phyloP scores from a whole-genome alignment of 1,140 invertebrate genomes.

The Drosophila prosaltans region DNA sequence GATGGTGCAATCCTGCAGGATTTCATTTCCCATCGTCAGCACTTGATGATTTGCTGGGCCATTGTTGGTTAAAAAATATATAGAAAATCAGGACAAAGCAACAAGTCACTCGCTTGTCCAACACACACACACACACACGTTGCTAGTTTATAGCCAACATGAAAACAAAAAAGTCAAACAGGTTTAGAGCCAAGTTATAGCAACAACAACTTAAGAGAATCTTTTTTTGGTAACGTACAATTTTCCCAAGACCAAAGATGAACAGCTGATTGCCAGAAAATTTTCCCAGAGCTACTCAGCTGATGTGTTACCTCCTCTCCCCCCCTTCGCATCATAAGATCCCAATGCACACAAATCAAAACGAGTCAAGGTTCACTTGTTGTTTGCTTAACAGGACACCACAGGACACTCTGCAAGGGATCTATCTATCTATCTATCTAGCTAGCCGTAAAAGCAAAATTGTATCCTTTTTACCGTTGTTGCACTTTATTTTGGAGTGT shows the following conservation, averaged over 20 bases:
- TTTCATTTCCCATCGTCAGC: slow-evolving; percentile 63
- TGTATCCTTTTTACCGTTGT: slow-evolving; percentile 64
- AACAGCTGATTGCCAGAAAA: slow-evolving; percentile 77
- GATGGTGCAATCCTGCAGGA: slow-evolving; percentile 64
- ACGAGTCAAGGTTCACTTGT: slow-evolving; percentile 54
- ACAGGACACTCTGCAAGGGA: slow-evolving; percentile 73
- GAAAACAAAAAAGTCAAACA: slow-evolving; percentile 79
- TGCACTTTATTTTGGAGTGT: slow-evolving; percentile 78
- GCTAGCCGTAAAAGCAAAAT: slow-evolving; percentile 66
- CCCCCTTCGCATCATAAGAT: slow-evolving; percentile 28
- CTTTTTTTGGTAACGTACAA: slow-evolving; percentile 30
- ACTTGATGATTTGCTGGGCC: slow-evolving; percentile 76
- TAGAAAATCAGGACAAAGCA: slow-evolving; percentile 56
- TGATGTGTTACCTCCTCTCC: slow-evolving; percentile 35
- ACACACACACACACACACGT: slow-evolving; percentile 52
- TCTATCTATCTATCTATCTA: slow-evolving; percentile 67
- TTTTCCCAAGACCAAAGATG: slow-evolving; percentile 63
- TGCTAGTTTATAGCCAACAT: slow-evolving; percentile 42
- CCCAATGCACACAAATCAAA: slow-evolving; percentile 34
- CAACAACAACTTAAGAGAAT: neutral
- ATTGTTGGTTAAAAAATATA: slow-evolving; percentile 48
- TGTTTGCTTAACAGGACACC: slow-evolving; percentile 76
- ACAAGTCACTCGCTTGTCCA: slow-evolving; percentile 42
- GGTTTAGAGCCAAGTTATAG: slow-evolving; percentile 51
- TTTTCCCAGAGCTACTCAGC: slow-evolving; percentile 76